Percentiles rank a stretch among this genome's conserved stretches.
phyloP scores from a whole-genome alignment of 2,113 vertebrate genomes.

The Pimephales promelas region DNA sequence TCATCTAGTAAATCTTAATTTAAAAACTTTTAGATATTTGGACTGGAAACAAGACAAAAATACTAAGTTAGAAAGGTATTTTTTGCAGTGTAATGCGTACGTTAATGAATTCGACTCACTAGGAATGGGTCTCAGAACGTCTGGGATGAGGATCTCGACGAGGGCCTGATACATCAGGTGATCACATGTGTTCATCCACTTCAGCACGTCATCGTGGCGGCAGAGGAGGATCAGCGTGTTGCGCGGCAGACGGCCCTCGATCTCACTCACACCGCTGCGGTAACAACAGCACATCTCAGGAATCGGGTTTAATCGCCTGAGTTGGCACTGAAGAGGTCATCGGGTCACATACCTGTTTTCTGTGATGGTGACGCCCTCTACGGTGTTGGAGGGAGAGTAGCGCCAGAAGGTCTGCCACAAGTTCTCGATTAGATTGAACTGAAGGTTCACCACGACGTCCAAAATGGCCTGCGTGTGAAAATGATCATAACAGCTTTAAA shows the following conservation, averaged over 20 bases:
- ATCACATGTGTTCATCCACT: conserved; percentile 96
- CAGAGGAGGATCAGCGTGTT: conserved; percentile 86
- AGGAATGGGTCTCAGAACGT: conserved; percentile 96
- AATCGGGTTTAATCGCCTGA: neutral
- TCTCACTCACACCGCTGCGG: conserved; percentile 80
- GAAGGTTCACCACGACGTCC: conserved; percentile 94
- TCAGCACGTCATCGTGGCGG: conserved; percentile 85
- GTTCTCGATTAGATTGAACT: conserved; percentile 96
- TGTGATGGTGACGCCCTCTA: conserved; percentile 79
- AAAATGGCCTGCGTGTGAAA: conserved; percentile 83
- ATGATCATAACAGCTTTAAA: neutral
- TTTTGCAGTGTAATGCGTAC: too few relatives aligned
- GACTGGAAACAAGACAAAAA: too few relatives aligned
- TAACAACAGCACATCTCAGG: neutral
- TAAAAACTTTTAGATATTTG: too few relatives aligned
- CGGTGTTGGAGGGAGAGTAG: conserved; percentile 80
- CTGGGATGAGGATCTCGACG: conserved; percentile 96
- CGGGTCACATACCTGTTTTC: conserved; percentile 72
- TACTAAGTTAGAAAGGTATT: too few relatives aligned
- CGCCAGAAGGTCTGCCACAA: conserved; percentile 98
- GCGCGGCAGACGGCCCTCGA: conserved; percentile 80
- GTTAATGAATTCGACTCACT: conserved; percentile 76
- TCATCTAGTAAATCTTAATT: too few relatives aligned
- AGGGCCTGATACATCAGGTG: conserved; percentile 97
- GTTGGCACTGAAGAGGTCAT: neutral